Conservation (phyloP, 2,797 vertebrate species). For the Varecia variegata region DNA sequence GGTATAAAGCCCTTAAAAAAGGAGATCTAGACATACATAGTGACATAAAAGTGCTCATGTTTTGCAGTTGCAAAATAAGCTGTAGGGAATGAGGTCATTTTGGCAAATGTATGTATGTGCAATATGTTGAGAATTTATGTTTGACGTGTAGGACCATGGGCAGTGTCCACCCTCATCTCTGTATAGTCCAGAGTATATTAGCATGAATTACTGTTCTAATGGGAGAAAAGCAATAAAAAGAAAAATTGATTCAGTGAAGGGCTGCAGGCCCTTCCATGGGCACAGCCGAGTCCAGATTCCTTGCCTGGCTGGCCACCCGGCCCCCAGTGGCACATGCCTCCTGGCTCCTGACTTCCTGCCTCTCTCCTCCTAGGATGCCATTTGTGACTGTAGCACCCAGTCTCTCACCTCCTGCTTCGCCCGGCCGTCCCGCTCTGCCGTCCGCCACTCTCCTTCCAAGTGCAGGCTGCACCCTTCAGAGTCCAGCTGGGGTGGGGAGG, state of each 20-base stretch:
- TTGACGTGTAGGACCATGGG: neutral
- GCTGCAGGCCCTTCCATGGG: neutral
- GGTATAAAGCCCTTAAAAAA: neutral
- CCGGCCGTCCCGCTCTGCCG: constrained; percentile 88
- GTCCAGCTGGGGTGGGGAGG: constrained; percentile 85
- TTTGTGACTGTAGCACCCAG: constrained; percentile 94
- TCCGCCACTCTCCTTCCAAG: constrained; percentile 90
- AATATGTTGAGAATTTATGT: neutral
- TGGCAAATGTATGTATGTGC: neutral
- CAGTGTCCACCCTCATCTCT: neutral
- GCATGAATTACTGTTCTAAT: neutral
- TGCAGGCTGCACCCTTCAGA: constrained; percentile 93
- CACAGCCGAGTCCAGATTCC: neutral
- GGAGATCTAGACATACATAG: neutral
- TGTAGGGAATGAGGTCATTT: neutral
- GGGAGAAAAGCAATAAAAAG: neutral
- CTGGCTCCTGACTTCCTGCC: constrained; percentile 30
- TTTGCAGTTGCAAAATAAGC: neutral
- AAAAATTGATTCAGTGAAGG: neutral
- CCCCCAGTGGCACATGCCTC: neutral
- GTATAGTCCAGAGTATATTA: neutral
- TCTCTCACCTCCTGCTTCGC: constrained; percentile 92
- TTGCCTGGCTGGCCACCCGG: neutral
- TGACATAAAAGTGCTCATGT: neutral
- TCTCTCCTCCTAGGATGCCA: constrained; percentile 88